Base-by-base conservation (phyloP, 2,888 invertebrate genomes). In the Idaea straminata region DNA sequence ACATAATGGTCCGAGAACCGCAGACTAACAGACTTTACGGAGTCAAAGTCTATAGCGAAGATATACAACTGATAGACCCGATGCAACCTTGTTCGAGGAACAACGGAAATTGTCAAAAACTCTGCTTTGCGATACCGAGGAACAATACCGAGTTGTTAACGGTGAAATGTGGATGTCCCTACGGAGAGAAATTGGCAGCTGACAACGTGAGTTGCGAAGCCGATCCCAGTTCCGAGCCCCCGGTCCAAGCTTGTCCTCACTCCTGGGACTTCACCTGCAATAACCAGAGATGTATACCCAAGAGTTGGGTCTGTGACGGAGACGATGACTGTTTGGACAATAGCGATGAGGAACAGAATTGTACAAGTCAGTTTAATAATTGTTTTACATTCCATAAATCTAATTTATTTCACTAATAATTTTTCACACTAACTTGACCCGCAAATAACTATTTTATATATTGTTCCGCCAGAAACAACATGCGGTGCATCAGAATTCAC, bases 291-390 rank as follows among this genome's bases (percentile, higher is more conserved):
- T 98, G 98, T 81, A 97, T 98, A 63, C 98, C 98, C 0, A 97
- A 97, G 83, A 96, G 97, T 7, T 99, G 98, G 98, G 96, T 98
- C 1, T 99, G 99, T 83, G 98, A 99, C 83, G 98, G 98, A 0
- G 99, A 99, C 77, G 97, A 99, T 81, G 99, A 99, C 83, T 99
- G 99, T 79, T 91, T 98, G 76, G 99, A 99, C 82, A 97, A 98
- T 88, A 98, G 98, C 65, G 99, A 99, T 82, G 99, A 99, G 86
- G 96, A 97, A 88, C 97, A 97, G 82, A 98, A 98, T 79, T 99
- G 99, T 84, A 98, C 98, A 64, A 97, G 97, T 96, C 84, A 94
- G 95, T 94, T 47, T 34, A 35, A 16, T 66, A 71, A 6, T 10
- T 61, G 7, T 47, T 47, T 47, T 47, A 58, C n/a, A 58, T 3